These are phyloP conservation scores for Schizaphis graminum DNA, from an alignment of 2,888 invertebrate genomes.

Conservation along the genomic window DNA sequence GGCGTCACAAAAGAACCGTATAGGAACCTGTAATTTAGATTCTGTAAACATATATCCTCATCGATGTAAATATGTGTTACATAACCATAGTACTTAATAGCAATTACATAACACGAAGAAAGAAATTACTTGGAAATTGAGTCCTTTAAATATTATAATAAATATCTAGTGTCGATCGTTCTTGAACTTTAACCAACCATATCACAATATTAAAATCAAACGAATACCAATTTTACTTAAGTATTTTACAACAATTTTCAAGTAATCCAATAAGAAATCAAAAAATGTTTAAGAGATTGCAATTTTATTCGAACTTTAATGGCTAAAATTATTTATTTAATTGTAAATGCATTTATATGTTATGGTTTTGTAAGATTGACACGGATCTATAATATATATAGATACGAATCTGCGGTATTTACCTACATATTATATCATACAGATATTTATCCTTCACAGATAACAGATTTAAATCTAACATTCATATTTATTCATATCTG, in stretches of 20 bases:
- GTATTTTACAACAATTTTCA: neutral
- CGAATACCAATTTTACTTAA: neutral
- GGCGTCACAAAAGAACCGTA: neutral
- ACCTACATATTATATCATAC: no score
- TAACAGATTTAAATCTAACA: neutral
- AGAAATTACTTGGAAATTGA: neutral
- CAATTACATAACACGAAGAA: neutral
- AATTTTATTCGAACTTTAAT: neutral
- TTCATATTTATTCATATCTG: neutral
- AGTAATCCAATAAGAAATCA: neutral
- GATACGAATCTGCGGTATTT: neutral
- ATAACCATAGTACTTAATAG: neutral
- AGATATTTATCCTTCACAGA: neutral
- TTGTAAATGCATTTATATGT: neutral
- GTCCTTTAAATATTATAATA: neutral
- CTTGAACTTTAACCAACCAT: neutral
- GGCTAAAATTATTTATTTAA: neutral
- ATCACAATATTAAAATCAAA: neutral
- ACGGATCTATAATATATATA: neutral
- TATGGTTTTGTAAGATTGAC: neutral
- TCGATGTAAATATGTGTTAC: neutral
- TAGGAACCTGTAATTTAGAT: neutral
- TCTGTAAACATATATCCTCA: no score
- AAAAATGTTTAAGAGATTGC: neutral
- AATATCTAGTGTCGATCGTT: neutral